Evolutionary conservation across 1,140 invertebrate genomes (phyloP).

Genomic region (Macrobrachium nipponense): DNA sequence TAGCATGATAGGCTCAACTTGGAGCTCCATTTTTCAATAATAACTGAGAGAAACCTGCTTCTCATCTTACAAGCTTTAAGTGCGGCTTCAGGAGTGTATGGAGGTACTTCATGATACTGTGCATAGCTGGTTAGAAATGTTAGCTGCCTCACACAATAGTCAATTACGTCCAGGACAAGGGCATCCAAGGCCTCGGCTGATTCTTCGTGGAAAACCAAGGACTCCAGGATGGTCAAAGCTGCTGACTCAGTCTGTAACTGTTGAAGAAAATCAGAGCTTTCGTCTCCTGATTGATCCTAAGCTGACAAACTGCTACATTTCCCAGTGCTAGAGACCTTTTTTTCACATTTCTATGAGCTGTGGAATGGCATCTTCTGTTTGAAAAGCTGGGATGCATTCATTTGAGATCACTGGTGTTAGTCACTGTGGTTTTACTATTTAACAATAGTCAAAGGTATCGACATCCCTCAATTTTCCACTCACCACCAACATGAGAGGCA

Average conservation of each 20-base stretch:
- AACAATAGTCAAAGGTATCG: too few species aligned
- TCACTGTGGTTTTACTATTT: neutral
- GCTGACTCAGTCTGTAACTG: constrained; percentile 43
- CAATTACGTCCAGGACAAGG: constrained; percentile 36
- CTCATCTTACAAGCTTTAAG: neutral
- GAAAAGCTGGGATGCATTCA: neutral
- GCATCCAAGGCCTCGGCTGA: constrained; percentile 30
- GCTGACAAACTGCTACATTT: too few species aligned
- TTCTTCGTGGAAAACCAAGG: constrained; percentile 34
- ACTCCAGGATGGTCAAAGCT: constrained; percentile 29
- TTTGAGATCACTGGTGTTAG: neutral
- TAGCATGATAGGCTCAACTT: too few species aligned
- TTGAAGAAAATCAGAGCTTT: neutral
- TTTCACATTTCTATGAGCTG: too few species aligned
- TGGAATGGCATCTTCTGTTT: too few species aligned
- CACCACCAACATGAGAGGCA: constrained; percentile 43
- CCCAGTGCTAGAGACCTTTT: too few species aligned
- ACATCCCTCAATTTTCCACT: neutral
- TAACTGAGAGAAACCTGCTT: too few species aligned
- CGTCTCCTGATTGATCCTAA: neutral
- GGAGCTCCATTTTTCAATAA: too few species aligned
- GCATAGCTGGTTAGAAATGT: neutral
- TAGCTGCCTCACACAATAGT: constrained; percentile 45
- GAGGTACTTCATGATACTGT: constrained; percentile 16
- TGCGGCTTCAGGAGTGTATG: constrained; percentile 1